Conservation (phyloP, 2,888 invertebrate species). For the Hemistola chrysoprasaria region DNA sequence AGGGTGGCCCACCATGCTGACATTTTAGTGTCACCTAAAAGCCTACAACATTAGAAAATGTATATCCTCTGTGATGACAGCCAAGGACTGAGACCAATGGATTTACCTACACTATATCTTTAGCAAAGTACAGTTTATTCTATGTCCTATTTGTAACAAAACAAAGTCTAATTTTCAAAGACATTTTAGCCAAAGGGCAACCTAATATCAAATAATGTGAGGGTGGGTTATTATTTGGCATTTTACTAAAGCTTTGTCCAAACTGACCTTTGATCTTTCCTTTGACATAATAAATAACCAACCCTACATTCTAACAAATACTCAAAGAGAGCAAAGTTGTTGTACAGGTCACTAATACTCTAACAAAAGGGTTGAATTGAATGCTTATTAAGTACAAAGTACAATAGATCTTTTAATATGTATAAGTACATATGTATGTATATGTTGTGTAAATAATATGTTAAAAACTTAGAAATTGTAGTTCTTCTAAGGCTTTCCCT, state of each 20-base stretch:
- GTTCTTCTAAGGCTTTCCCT: too few relatives aligned
- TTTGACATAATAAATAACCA: constrained; percentile 3
- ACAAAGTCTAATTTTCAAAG: background rate
- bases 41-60: too few relatives aligned
- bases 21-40: too few relatives aligned
- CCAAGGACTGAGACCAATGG: too few relatives aligned
- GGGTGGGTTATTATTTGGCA: background rate
- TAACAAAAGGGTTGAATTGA: constrained; percentile 8
- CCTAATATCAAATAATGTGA: background rate
- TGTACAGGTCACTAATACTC: constrained; percentile 1
- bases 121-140: too few relatives aligned
- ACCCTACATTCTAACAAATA: constrained; percentile 5
- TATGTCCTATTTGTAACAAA: background rate
- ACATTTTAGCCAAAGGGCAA: background rate
- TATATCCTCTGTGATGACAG: too few relatives aligned
- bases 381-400: constrained; percentile 8
- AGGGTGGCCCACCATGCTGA: too few relatives aligned
- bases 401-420: too few relatives aligned
- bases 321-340: constrained; percentile 4
- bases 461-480: too few relatives aligned
- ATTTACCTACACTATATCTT: too few relatives aligned
- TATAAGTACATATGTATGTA: too few relatives aligned
- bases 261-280: constrained; percentile 11
- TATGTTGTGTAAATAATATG: too few relatives aligned
- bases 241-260: constrained; percentile 13